Percentiles rank a stretch among this genome's conserved stretches.
phyloP scores from a whole-genome alignment of 2,113 vertebrate species.

The Sinocyclocheilus grahami region DNA sequence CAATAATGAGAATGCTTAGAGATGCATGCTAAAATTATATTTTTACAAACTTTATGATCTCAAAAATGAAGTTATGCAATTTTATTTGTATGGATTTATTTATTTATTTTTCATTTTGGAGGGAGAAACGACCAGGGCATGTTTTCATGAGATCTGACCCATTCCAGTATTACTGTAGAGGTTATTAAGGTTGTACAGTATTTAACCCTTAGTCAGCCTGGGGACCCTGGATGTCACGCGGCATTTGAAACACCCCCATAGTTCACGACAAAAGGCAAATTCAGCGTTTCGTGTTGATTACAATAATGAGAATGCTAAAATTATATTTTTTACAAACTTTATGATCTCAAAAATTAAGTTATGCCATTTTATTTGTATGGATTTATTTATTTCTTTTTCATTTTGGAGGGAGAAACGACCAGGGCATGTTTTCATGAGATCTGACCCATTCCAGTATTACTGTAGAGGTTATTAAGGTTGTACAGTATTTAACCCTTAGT shows the following conservation, averaged over 20 bases:
- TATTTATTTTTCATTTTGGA: not conserved
- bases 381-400: not conserved
- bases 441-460: not conserved
- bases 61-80: not conserved
- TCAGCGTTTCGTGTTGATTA: not conserved
- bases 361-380: too few relatives aligned
- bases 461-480: not conserved
- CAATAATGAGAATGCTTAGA: too few relatives aligned
- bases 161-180: not conserved
- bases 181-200: not conserved
- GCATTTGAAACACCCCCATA: not conserved
- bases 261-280: constrained; percentile 19
- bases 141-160: not conserved
- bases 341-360: not conserved
- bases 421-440: not conserved
- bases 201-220: not conserved
- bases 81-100: not conserved
- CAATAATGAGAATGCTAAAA: not conserved
- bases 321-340: not conserved
- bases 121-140: not conserved
- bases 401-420: too few relatives aligned
- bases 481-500: not conserved
- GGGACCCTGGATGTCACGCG: too few relatives aligned
- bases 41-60: not conserved
- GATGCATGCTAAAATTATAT: not conserved